Base-by-base conservation (phyloP, 2,113 vertebrate species). In the Strigops habroptila region DNA sequence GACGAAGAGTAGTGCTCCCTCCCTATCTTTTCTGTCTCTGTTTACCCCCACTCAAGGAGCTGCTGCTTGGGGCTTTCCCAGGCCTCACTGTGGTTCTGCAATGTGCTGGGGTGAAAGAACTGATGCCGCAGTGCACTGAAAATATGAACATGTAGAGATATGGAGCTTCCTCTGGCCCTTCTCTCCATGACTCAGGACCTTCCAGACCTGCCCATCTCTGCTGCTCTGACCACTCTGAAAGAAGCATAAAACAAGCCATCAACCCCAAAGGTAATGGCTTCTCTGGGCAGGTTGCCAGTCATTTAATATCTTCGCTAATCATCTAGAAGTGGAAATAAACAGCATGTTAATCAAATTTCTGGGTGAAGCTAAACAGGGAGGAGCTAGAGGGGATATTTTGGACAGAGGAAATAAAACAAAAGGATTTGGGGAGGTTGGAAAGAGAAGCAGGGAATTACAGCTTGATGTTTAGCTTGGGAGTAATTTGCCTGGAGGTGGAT, bases 201-300 rank as follows among this genome's bases (percentile, higher is more conserved):
- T 82, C 49, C 59, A 82, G 75, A 37, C 12, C 46, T 65, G n/a
- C 49, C 10, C 11, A 25, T 48, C 46, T 59, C 60, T 63, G 64
- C 68, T 81, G 57, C n/a, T 88, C 11, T 88, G 74, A 27, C 41
- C 35, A 8, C 5, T 59, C 28, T 51, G 63, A 94, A 57, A 69
- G 41, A 14, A 51, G 33, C 43, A 64, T 91, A 86, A 95, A 96
- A 80, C 75, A 95, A 92, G 37, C 30, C 52, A 88, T 92, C 93
- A 87, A 37, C 49, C 82, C 67, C 76, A 94, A 87, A 97, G 63
- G 94, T 93, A 92, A 84, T 75, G 92, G 73, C 46, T 69, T 91
- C 60, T 75, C 91, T n/a, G 82, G 92, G 95, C 91, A 78, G 64
- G 60, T 71, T 94, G 91, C 92, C 92, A 93, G 73, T 81, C 76